Evolutionary conservation across 2,113 vertebrate genomes (phyloP), one percentile per base, ranked within the genome.

Genomic region (Oxyruncus cristatus): DNA sequence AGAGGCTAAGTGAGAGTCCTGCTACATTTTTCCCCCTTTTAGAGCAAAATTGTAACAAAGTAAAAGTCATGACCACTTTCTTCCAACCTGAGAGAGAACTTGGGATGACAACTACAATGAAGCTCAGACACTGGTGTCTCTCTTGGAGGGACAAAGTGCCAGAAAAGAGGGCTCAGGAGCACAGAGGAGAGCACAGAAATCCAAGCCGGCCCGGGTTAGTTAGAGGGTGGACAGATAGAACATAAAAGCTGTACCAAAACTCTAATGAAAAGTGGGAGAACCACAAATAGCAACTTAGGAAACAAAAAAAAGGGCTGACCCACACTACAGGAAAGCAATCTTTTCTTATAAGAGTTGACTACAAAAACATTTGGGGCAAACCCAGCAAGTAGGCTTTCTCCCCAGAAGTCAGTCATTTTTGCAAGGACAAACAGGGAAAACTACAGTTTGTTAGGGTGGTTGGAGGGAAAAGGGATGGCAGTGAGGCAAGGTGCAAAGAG

Each of bases 401-500:
- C 35, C 11, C 46, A 81, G 32, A 70, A 78, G 37, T 2, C 56
- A 27, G 24, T 47, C 39, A 67, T 32, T 92, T 81, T 78, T 63
- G n/a, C 49, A 87, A 96, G 88, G 61, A 94, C 74, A 58, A 65
- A 42, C 52, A 95, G 81, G 62, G 81, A 88, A 37, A 82, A 79
- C 10, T 88, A 75, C 37, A 84, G 22, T 58, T 80, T 71, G 24
- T 78, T 37, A 74, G n/a, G 52, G 35, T 82, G 84, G 80, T 84
- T 59, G 61, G 59, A 52, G 16, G 32, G 46, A 59, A 81, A 52
- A 77, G 28, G 62, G 68, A 39, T 1, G 95, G 41, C 53, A 92
- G 49, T 9, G 19, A 93, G 76, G 27, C 83, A 92, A 67, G 47
- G 85, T 41, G 61, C 56, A 84, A 56, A 56, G 47, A 44, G 44